Conservation (phyloP, 35 echinoderm and acorn worm species). For the Apostichopus californicus region DNA sequence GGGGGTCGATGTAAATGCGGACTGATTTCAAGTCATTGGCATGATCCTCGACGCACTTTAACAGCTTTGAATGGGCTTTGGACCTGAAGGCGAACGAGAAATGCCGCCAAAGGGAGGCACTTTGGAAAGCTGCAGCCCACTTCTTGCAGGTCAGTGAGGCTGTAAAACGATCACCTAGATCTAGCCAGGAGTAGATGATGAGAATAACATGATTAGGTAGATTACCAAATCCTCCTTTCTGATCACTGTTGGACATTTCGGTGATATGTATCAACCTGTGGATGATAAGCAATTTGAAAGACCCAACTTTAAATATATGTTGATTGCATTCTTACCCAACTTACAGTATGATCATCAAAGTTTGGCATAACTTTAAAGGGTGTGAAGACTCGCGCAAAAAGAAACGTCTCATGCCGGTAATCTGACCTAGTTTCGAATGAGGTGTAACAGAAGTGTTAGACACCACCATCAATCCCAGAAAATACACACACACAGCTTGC, state of each 20-base stretch:
- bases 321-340: too few species aligned
- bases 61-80: slow-evolving; percentile 51
- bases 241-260: slow-evolving; percentile 32
- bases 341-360: too few species aligned
- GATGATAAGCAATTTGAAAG: too few species aligned
- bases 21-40: slow-evolving; percentile 67
- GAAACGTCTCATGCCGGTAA: too few species aligned
- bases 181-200: slow-evolving; percentile 67
- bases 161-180: slow-evolving; percentile 62
- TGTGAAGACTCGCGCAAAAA: too few species aligned
- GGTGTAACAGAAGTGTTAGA: too few species aligned
- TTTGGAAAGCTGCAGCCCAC: slow-evolving; percentile 72
- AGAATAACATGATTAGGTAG: slow-evolving; percentile 90
- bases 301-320: too few species aligned
- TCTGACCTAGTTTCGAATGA: too few species aligned
- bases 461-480: too few species aligned
- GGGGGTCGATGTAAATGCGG: slow-evolving; percentile 65
- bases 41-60: slow-evolving; percentile 79
- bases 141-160: slow-evolving; percentile 77
- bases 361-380: too few species aligned
- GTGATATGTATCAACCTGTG: not conserved
- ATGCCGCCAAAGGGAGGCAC: slow-evolving; percentile 70
- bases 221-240: slow-evolving; percentile 28
- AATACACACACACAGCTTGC: too few species aligned
- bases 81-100: slow-evolving; percentile 76